Base-by-base conservation (phyloP, 2,113 vertebrate genomes). In the Lophura nycthemera region DNA sequence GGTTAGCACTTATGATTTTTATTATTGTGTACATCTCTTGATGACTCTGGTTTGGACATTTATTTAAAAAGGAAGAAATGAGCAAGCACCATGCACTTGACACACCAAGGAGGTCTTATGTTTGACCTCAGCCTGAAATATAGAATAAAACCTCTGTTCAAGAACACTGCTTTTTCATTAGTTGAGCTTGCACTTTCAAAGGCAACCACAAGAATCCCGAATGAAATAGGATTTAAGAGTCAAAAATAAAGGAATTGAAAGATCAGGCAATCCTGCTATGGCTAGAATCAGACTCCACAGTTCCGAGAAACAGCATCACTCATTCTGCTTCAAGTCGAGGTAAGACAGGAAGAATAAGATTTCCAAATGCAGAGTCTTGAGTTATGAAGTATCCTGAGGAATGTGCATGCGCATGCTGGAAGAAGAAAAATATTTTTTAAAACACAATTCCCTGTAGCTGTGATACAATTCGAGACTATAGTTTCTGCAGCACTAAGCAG, bases 351-450 rank as follows among this genome's bases (percentile, higher is more conserved):
- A 99, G 99, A 97, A 99, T 99, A 89, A 99, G 99, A 96, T 99
- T 99, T 96, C 99, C 99, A 96, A 99, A 99, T 2, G 99, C 99
- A 32, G 99, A 99, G 96, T 99, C 99, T 95, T 99, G 99, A 38
- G 99, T 99, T 97, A 99, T 99, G 98, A 99, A 99, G 97, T 99
- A 99, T 94, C 99, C 99, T 24, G 99, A 99, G 13, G 99, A 99
- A 95, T 99, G 99, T 80, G 98, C 98, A 3, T 99, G 99, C 15
- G 99, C 99, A 2, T 99, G 99, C 98, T 99, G 97, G 48, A 97
- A 97, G 96, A 42, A 97, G 27, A 85, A 84, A 93, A 84, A 80
- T 18, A 89, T 48, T 82, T 71, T 63, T 96, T 86, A 93, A 89
- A 78, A 16, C 4, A 0, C 34, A 90, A 78, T 30, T 86, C 27